Base-by-base conservation (phyloP, 1,140 invertebrate species). In the Subanguina moxae region DNA sequence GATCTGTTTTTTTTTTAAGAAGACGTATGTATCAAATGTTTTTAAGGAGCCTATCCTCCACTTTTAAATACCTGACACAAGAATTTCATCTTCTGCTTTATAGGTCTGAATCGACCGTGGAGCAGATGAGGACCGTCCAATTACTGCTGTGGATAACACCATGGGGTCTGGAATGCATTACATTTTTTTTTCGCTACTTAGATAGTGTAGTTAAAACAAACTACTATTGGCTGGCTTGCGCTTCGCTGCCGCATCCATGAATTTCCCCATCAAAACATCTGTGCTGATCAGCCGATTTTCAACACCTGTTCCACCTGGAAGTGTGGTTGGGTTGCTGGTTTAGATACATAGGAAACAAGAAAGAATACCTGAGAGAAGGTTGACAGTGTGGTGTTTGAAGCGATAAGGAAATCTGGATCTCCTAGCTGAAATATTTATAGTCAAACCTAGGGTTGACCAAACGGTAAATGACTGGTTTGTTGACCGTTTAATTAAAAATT, bases 301-400 rank as follows among this genome's bases (percentile, higher is more conserved):
- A 21, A 77, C 68, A n/a, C 69, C 65, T 28, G 48, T 70, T 21
- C 72, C 78, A 38, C 62, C 76, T 67, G 48, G 63, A 77, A 17
- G 5, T 13, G 62, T 64, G 0, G 1, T 13, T 43, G 28, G 25
- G n/a, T n/a, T n/a, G n/a, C n/a, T n/a, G n/a, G n/a, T n/a, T 11
- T 58, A 15, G 23, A 64, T 38, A 11, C 32, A 63, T 38, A 63
- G 21, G 23, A 1, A 21, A 13, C n/a, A 61, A 61, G 19, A 8
- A 19, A 61, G 28, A 21, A 3, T 56, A 81, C 79, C 78, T 61
- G 78, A 68, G 23, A 81, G 67, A 13, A 81, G 62, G 63, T 82
- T 82, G 13, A 82, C 79, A 13, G 79, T 81, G 65, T 81, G 80
- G 66, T 81, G 79, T 65, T 81, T 81, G 78, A 81, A 81, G 30